Base-by-base conservation (phyloP, 2,888 invertebrate species). In the Rhyacophila evoluta region DNA sequence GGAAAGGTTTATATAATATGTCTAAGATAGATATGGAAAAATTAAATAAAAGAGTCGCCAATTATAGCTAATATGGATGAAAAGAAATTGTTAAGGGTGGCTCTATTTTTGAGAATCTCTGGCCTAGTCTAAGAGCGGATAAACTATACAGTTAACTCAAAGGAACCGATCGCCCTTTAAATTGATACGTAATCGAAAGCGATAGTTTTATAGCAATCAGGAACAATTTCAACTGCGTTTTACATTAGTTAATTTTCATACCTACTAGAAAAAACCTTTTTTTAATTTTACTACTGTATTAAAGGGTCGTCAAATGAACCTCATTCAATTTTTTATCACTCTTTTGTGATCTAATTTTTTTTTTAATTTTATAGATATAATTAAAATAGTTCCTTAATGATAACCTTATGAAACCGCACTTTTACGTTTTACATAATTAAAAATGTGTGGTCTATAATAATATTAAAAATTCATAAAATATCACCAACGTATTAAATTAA, bases 171-270 rank as follows among this genome's bases (percentile, higher is more conserved):
- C 69, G 67, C 67, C 29, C 41, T 39, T 41, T 69, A 79, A 77
- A 79, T 72, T 72, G 79, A 79, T 77, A 79, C 72, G 77, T 75
- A 79, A 81, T 81, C 77, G 77, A 81, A 81, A 19, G 73, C 77
- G 74, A 75, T 79, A 77, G 67, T 79, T 76, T 39, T 29, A 15
- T 29, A 67, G 75, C 79, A 75, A 74, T 77, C 74, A 69, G 25
- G 29, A 33, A 71, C 33, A 12, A 41, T 71, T 71, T 41, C 28
- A 15, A 38, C n/a, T 25, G 29, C 27, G 36, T 74, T 74, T 74
- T 67, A 38, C 69, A 75, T 69, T 75, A 67, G 75, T 72, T 41
- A 39, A 39, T 72, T 55, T 27, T 72, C 72, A 72, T 69, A 69
- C 69, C 33, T 33, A 33, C 33, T 29, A 55, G 55, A 55, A 55